Percentiles rank a stretch among this genome's conserved stretches.
These are phyloP conservation scores for Zosterops pallidus DNA, from an alignment of 2,113 vertebrate species.

Conservation along the genomic window DNA sequence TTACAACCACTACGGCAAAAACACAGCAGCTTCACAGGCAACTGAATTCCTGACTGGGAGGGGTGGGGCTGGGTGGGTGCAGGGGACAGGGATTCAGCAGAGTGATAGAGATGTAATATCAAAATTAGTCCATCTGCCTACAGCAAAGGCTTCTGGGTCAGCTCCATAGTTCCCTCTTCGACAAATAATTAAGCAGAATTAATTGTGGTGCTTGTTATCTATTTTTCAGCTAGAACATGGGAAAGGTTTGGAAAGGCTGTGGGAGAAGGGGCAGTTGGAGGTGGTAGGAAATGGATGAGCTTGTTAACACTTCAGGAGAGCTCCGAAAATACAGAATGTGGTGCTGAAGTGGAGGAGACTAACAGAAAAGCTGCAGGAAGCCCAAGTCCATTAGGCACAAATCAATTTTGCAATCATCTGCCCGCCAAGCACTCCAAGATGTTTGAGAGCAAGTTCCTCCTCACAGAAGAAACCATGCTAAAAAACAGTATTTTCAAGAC, in stretches of 20 bases:
- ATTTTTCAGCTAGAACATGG: background rate
- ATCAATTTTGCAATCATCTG: slow-evolving; percentile 48
- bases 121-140: background rate
- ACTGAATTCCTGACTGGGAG: background rate
- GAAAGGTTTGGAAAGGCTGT: background rate
- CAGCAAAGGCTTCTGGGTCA: background rate
- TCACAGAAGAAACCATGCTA: background rate
- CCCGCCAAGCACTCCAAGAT: background rate
- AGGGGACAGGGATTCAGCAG: background rate
- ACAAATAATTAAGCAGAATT: background rate
- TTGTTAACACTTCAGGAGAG: slow-evolving; percentile 17
- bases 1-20: background rate
- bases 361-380: slow-evolving; percentile 21
- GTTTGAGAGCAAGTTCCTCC: slow-evolving; percentile 18
- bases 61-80: background rate
- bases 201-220: background rate
- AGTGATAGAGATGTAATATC: background rate
- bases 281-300: background rate
- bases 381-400: slow-evolving; percentile 27
- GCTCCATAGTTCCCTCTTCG: background rate
- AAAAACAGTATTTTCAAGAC: slow-evolving; percentile 17
- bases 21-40: background rate
- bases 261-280: background rate
- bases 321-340: background rate
- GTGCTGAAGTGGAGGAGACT: background rate